Percentiles rank a stretch among this genome's conserved stretches.
These are phyloP conservation scores for Pachymerium ferrugineum DNA, from an alignment of 2,888 invertebrate species.

Conservation along the genomic window DNA sequence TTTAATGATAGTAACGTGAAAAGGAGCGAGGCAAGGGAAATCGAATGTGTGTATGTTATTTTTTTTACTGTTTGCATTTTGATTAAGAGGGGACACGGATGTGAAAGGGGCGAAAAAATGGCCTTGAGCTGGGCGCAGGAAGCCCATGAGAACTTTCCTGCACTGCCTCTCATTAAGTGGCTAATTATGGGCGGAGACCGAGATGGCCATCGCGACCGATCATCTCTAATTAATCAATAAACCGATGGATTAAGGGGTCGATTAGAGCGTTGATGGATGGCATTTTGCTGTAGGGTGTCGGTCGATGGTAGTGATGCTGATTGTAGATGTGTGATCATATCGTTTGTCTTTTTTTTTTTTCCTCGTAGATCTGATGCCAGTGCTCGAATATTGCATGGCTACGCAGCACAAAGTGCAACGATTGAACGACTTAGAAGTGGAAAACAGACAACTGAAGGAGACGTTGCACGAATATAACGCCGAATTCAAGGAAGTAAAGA, in stretches of 20 bases:
- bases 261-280: constrained; percentile 24
- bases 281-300: background rate
- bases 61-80: background rate
- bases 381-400: constrained; percentile 48
- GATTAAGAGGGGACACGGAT: constrained; percentile 18
- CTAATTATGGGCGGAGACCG: constrained; percentile 23
- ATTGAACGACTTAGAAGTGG: constrained; percentile 51
- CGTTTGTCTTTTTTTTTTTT: background rate
- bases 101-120: constrained; percentile 23
- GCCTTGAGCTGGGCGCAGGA: constrained; percentile 15
- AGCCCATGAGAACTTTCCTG: constrained; percentile 27
- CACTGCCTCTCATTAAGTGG: constrained; percentile 6
- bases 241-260: constrained; percentile 25
- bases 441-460: constrained; percentile 52
- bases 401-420: constrained; percentile 48
- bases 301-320: background rate
- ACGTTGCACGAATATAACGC: constrained; percentile 53
- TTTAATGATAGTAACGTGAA: background rate
- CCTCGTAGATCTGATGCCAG: constrained; percentile 49
- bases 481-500: constrained; percentile 53
- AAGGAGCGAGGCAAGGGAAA: constrained; percentile 11
- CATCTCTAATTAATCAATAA: constrained; percentile 32
- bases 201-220: constrained; percentile 29
- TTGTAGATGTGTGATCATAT: background rate
- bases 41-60: background rate